Percentiles rank a stretch among this genome's conserved stretches.
These are phyloP conservation scores for Neocloeon triangulifer DNA, from an alignment of 1,140 invertebrate species.

Conservation along the genomic window DNA sequence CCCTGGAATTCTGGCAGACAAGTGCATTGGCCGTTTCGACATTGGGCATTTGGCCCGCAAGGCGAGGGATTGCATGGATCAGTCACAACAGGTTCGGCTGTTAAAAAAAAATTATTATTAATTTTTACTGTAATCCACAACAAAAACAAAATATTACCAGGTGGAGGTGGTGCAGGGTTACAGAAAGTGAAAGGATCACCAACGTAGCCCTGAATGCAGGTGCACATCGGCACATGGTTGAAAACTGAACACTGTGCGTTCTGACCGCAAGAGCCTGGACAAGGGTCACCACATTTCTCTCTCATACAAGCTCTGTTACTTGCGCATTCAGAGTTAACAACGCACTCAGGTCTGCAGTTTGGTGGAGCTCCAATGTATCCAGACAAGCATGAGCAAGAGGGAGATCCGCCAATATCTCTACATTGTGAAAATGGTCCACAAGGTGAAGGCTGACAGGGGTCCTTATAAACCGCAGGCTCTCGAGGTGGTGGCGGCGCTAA, in stretches of 20 bases:
- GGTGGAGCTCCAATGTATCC: conserved; percentile 32
- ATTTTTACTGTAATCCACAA: too few species aligned
- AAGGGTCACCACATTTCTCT: conserved; percentile 35
- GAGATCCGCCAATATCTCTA: conserved; percentile 26
- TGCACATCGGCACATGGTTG: conserved; percentile 34
- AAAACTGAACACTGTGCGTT: conserved; percentile 33
- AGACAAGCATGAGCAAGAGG: conserved; percentile 32
- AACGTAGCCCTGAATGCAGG: conserved; percentile 28
- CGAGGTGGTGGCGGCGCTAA: conserved; percentile 15
- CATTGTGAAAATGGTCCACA: conserved; percentile 39
- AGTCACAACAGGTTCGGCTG: conserved; percentile 4
- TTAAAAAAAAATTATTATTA: too few species aligned
- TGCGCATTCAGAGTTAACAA: conserved; percentile 35
- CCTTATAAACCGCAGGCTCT: conserved; percentile 11
- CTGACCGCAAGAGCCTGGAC: conserved; percentile 28
- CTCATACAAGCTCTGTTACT: conserved; percentile 33
- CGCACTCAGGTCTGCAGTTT: conserved; percentile 39
- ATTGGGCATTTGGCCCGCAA: conserved; percentile 14
- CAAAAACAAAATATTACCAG: not conserved
- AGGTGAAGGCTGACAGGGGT: conserved; percentile 35
- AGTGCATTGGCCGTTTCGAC: conserved; percentile 31
- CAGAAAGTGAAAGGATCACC: conserved; percentile 35
- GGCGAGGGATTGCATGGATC: conserved; percentile 18
- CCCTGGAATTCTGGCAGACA: conserved; percentile 47
- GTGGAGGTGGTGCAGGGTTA: conserved; percentile 12